Conservation (phyloP, 2,888 invertebrate genomes). For the Brassicogethes aeneus region DNA sequence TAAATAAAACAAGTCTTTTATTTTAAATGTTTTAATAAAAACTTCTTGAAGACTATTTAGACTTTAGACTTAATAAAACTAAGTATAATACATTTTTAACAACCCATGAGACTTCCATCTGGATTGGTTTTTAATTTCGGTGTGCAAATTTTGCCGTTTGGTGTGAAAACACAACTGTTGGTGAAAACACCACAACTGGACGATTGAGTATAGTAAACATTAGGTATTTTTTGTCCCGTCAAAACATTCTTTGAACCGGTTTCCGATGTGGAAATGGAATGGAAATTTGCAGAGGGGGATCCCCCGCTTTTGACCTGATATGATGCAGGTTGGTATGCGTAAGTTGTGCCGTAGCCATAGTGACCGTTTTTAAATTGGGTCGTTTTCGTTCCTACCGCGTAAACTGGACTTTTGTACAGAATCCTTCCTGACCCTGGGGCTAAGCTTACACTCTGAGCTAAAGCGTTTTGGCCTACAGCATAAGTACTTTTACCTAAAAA, state of each 20-base stretch:
- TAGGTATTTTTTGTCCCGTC: slow-evolving; percentile 63
- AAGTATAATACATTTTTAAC: slow-evolving; percentile 33
- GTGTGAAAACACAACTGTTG: slow-evolving; percentile 74
- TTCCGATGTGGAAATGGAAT: slow-evolving; percentile 72
- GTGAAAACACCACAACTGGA: slow-evolving; percentile 83
- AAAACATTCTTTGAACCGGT: slow-evolving; percentile 52
- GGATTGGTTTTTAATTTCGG: slow-evolving; percentile 71
- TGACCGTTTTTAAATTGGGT: slow-evolving; percentile 28
- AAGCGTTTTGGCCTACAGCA: slow-evolving; percentile 53
- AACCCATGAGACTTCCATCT: slow-evolving; percentile 61
- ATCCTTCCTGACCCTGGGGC: slow-evolving; percentile 34
- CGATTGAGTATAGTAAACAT: slow-evolving; percentile 77
- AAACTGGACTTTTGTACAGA: slow-evolving; percentile 31
- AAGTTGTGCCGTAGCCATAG: slow-evolving; percentile 33
- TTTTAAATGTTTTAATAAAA: neutral
- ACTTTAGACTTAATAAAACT: slow-evolving; percentile 4
- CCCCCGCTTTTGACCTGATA: slow-evolving; percentile 33
- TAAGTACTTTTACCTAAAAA: slow-evolving; percentile 38
- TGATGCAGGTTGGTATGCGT: slow-evolving; percentile 29
- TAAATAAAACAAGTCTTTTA: neutral
- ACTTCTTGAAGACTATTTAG: slow-evolving; percentile 5
- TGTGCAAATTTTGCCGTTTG: slow-evolving; percentile 71
- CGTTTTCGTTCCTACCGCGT: slow-evolving; percentile 33
- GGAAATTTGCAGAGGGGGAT: slow-evolving; percentile 58
- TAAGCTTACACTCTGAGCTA: slow-evolving; percentile 55